Evolutionary conservation across 2,888 invertebrate species (phyloP).

Genomic region (Panorpa germanica): DNA sequence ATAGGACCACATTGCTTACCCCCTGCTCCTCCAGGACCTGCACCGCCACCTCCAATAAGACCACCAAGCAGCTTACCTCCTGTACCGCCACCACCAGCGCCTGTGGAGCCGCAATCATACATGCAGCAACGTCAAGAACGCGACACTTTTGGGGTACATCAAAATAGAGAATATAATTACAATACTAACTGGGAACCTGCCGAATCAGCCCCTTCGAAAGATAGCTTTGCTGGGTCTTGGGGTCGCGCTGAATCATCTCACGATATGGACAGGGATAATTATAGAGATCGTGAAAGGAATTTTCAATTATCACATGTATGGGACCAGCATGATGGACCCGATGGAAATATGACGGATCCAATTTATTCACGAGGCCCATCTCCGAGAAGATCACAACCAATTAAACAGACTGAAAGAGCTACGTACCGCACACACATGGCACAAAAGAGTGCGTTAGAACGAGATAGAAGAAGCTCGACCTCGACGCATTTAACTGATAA

Average conservation of each 20-base stretch:
- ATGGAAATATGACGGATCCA: constrained; percentile 22
- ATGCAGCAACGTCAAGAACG: constrained; percentile 40
- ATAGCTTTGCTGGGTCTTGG: constrained; percentile 21
- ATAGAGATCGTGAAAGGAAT: constrained; percentile 12
- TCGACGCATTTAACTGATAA: constrained; percentile 49
- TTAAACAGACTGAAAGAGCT: constrained; percentile 29
- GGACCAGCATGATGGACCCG: no score
- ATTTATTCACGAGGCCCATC: constrained; percentile 12
- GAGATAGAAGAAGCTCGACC: constrained; percentile 55
- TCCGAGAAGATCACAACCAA: not conserved
- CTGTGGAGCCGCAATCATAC: constrained; percentile 31
- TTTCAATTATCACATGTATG: no score
- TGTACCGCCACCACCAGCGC: constrained; percentile 43
- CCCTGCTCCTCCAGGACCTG: constrained; percentile 35
- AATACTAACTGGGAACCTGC: constrained; percentile 29
- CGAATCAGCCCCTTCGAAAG: constrained; percentile 19
- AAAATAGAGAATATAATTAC: constrained; percentile 32
- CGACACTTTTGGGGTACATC: constrained; percentile 54
- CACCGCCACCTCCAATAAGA: constrained; percentile 35
- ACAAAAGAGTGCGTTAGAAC: constrained; percentile 45
- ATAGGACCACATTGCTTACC: constrained; percentile 37
- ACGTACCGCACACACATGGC: constrained; percentile 58
- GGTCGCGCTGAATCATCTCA: constrained; percentile 25
- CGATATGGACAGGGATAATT: constrained; percentile 17
- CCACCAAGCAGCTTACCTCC: constrained; percentile 31